A percentile compares a stretch with the other conserved stretches of the same genome.
Evolutionary conservation across 37 sponge, comb jelly and placozoan species (phyloP).

Genomic region (Hormiphora californensis): DNA sequence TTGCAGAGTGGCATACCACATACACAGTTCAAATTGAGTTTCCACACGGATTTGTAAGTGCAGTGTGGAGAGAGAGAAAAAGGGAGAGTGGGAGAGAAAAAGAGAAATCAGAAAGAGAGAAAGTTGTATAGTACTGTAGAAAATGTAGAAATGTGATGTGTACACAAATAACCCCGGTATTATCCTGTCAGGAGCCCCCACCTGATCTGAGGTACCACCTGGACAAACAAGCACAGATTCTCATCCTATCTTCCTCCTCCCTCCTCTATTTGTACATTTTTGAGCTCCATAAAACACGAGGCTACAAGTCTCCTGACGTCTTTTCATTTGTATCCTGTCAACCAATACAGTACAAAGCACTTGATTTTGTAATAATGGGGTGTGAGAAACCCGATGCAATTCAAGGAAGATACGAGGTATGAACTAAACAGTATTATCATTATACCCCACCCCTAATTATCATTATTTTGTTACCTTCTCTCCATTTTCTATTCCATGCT

Average conservation of each 20-base stretch:
- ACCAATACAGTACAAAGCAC: background rate
- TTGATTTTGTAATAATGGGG: background rate
- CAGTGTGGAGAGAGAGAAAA: no score
- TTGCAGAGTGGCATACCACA: no score
- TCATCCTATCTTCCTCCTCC: background rate
- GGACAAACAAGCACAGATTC: background rate
- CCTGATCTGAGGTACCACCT: background rate
- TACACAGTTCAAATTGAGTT: no score
- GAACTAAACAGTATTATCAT: background rate
- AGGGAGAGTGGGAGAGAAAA: no score
- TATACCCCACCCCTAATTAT: background rate
- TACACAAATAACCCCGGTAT: background rate
- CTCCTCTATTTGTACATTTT: background rate
- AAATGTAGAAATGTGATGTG: background rate
- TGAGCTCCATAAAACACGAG: conserved; percentile 1
- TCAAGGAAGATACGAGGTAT: conserved; percentile 8
- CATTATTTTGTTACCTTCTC: no score
- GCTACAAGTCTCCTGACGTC: background rate
- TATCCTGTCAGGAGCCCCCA: background rate
- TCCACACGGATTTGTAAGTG: no score
- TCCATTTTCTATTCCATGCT: no score
- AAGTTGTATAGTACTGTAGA: background rate
- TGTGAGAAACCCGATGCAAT: background rate
- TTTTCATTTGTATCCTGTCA: background rate
- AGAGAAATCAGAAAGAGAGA: background rate